Base-by-base conservation (phyloP, 2,113 vertebrate species). In the Eleginops maclovinus region DNA sequence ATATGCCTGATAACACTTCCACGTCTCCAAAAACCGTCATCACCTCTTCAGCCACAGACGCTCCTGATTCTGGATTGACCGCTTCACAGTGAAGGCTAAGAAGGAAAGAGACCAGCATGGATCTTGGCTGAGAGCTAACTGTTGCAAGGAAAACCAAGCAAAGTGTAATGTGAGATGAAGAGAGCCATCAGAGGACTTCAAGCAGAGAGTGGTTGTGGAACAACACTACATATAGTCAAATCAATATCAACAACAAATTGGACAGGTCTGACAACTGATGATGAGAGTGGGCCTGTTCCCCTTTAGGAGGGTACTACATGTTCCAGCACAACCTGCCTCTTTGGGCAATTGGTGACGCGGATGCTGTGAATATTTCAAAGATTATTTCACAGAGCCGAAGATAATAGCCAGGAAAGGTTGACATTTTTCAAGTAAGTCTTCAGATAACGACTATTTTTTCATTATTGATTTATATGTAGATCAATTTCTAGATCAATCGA, bases 1-100 rank as follows among this genome's bases (percentile, higher is more conserved):
- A 58, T 56, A 46, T 70, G 60, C 82, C 81, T 84, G 79, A 89
- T 89, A 81, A 75, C 72, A 64, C 60, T 1, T 9, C 75, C 6
- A 24, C 63, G 72, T 78, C 75, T 44, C 77, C 17, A 46, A 58
- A 66, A 60, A 46, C 21, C 1, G 5, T 72, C 64, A 44, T 85
- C 79, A 70, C 54, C 65, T 72, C 61, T 70, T 43, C 47, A 70
- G 81, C 41, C 62, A 4, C 1, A 60, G 43, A 58, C 76, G 40
- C n/a, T 59, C 16, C 70, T 19, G 9, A 60, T 65, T 75, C 54
- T 21, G 2, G 55, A 68, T 11, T 77, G 79, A 75, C 82, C 60
- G 61, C 64, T 86, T 86, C 4, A 70, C 56, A 16, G 14, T 62
- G 44, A 81, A 82, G 66, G 55, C 36, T 9, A 51, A 46, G 61